Evolutionary conservation across 2,113 vertebrate genomes (phyloP).

Genomic region (Hypocryptadius cinnamomeus): DNA sequence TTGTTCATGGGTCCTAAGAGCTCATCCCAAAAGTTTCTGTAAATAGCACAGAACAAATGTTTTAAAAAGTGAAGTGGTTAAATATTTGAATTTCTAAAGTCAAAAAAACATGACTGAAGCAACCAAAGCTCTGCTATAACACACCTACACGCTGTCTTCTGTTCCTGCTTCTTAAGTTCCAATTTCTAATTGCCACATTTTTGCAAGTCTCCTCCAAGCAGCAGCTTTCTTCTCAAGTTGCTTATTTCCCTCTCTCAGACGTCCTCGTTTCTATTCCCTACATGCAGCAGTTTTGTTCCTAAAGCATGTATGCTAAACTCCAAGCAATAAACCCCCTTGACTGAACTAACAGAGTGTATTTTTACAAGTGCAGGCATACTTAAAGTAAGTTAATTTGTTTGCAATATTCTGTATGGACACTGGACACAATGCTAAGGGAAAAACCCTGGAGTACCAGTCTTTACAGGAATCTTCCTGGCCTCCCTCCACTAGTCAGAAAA

Average conservation of each 20-base stretch:
- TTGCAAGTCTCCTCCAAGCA: neutral
- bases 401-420: neutral
- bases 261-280: conserved; percentile 20
- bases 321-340: neutral
- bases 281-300: neutral
- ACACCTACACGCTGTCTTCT: neutral
- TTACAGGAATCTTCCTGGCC: neutral
- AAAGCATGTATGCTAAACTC: neutral
- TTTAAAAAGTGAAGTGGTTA: conserved; percentile 20
- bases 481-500: neutral
- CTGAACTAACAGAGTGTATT: neutral
- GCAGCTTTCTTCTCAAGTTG: neutral
- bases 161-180: conserved; percentile 53
- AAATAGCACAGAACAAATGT: neutral
- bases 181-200: conserved; percentile 40
- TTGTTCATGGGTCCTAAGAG: neutral
- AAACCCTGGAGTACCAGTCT: neutral
- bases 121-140: conserved; percentile 26
- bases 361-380: neutral
- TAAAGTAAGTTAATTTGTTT: neutral
- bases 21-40: neutral
- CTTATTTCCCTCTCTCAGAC: conserved; percentile 30
- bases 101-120: conserved; percentile 38
- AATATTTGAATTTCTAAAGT: conserved; percentile 23
- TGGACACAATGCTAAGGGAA: neutral